These are phyloP conservation scores for Melanocharis versteri DNA, from an alignment of 2,113 vertebrate species.

Conservation along the genomic window DNA sequence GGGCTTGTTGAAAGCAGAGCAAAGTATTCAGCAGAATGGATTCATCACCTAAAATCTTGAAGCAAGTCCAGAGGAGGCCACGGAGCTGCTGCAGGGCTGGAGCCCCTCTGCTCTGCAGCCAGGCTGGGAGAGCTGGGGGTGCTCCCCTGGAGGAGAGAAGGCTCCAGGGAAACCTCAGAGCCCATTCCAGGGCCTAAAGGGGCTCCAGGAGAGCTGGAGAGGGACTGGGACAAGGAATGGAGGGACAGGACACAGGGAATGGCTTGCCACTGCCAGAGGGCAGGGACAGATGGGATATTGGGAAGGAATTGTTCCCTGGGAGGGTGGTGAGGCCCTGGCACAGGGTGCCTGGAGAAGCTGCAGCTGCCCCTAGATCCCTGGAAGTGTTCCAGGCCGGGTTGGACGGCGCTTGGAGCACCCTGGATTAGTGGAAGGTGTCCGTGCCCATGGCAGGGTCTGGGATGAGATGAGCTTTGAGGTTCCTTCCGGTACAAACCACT, in stretches of 20 bases:
- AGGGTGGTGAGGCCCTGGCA: not conserved
- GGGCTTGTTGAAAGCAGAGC: not conserved
- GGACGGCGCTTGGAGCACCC: not conserved
- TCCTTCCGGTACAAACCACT: not conserved
- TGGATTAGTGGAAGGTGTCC: not conserved
- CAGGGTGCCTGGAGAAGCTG: not conserved
- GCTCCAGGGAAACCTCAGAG: not conserved
- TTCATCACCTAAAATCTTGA: not conserved
- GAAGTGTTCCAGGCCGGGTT: fast-evolving
- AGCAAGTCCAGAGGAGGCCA: not conserved
- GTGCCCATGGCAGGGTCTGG: not conserved
- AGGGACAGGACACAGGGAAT: not conserved
- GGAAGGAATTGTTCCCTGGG: fast-evolving
- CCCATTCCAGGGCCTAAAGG: fast-evolving
- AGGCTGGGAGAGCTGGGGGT: not conserved
- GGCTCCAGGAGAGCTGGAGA: not conserved
- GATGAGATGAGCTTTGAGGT: not conserved
- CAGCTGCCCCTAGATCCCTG: not conserved
- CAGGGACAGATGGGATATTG: fast-evolving
- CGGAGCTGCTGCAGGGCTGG: fast-evolving
- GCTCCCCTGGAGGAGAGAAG: fast-evolving
- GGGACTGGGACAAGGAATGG: not conserved
- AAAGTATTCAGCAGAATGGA: not conserved
- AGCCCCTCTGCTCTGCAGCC: not conserved
- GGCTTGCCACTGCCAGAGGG: not conserved